Base-by-base conservation (phyloP, 2,888 invertebrate species). In the Leptarthrus brevirostris region DNA sequence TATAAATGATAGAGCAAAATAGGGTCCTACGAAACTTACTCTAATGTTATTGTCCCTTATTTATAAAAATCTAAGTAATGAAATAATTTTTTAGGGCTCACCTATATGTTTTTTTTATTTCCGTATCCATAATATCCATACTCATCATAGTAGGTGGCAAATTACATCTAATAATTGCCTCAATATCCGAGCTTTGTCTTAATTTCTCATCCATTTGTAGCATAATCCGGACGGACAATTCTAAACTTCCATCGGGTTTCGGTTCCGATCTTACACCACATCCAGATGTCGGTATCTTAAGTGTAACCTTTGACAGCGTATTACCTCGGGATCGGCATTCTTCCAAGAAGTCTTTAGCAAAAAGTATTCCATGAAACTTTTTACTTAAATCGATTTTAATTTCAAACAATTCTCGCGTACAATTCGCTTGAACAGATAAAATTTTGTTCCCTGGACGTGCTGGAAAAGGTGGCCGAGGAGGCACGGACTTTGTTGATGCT, bases 141-240 rank as follows among this genome's bases (percentile, higher is more conserved):
- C 82, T 82, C 81, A 85, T 82, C 3, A 83, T 83, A 40, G 79
- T 81, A 18, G 81, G 74, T 0, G 85, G 82, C 74, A 85, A 69
- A 58, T 79, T 80, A 81, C 93, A 93, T 78, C 88, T 85, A 5
- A 92, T 87, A 12, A 87, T 85, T 69, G 89, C 85, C 79, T 91
- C 89, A 79, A 92, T 90, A 80, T 93, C 93, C 0, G 90, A 89
- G 53, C 90, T 90, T 83, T 92, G 92, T 78, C 92, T 89, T 61
- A 93, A 85, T 80, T 90, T 89, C 74, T 88, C 87, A 80, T 93
- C 93, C 88, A 92, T 92, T 82, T 93, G 93, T 24, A 92, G 86
- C 77, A 92, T 89, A 71, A 93, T 84, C 72, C 89, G 89, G 8
- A 91, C 90, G 12, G 87, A 88, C 82, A 91, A 91, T 80, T 89